A percentile compares a stretch with the other conserved stretches of the same genome.
Conservation (phyloP, 2,888 invertebrate species). For the Prosapia bicincta region DNA sequence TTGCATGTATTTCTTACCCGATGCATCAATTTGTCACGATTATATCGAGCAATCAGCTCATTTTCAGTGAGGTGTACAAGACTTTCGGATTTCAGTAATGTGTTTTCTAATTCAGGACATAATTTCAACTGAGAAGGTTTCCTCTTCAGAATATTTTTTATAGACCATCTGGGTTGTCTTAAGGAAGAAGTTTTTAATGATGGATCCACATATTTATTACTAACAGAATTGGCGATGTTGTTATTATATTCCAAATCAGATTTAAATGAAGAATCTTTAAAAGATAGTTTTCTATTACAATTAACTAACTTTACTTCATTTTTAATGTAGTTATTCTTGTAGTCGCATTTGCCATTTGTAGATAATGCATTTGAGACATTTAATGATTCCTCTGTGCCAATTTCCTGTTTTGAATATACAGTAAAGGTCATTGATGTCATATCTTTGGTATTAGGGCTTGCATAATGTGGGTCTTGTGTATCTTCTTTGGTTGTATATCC, state of each 20-base stretch:
- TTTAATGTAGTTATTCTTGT: not conserved
- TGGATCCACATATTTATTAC: constrained; percentile 11
- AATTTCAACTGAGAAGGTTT: constrained; percentile 42
- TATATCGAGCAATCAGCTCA: constrained; percentile 52
- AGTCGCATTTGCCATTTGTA: not conserved
- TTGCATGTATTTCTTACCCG: constrained; percentile 48
- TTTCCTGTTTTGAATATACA: not conserved
- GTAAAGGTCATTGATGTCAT: not conserved
- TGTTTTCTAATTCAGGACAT: constrained; percentile 50
- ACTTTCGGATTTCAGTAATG: constrained; percentile 52
- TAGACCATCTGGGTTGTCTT: constrained; percentile 5
- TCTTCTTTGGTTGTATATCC: constrained; percentile 17
- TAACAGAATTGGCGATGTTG: constrained; percentile 13
- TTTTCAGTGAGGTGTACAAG: constrained; percentile 51
- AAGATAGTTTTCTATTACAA: not conserved
- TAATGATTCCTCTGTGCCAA: not conserved
- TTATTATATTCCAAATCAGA: constrained; percentile 18
- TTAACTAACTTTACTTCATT: not conserved
- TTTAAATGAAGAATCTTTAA: not conserved
- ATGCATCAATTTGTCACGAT: constrained; percentile 50
- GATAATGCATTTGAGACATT: not conserved
- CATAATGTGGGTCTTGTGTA: not conserved
- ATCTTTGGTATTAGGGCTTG: constrained; percentile 17
- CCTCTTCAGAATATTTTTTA: constrained; percentile 22
- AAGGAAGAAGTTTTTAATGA: not conserved